These are phyloP conservation scores for Danionella dracula DNA, from an alignment of 2,797 vertebrate species.

Conservation along the genomic window DNA sequence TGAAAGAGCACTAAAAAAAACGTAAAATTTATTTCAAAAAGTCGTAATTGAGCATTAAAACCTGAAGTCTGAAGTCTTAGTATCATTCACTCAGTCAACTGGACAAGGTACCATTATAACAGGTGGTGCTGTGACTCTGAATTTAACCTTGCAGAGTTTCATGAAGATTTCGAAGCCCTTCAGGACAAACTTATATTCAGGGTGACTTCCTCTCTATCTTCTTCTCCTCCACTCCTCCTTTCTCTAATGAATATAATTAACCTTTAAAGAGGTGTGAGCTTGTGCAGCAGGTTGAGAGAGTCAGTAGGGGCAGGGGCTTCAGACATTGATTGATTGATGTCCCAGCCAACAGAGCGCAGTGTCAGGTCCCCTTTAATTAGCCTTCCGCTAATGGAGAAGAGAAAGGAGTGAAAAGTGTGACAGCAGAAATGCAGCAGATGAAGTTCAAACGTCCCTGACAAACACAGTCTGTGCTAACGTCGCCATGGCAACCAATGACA, in stretches of 20 bases:
- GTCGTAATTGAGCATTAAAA: too few relatives aligned
- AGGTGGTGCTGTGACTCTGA: slow-evolving; percentile 9
- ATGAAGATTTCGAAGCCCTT: slow-evolving; percentile 35
- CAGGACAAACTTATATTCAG: slow-evolving; percentile 51
- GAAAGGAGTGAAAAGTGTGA: slow-evolving; percentile 21
- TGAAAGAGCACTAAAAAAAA: too few relatives aligned
- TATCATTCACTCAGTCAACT: neutral
- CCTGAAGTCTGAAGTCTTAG: too few relatives aligned
- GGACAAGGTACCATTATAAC: neutral
- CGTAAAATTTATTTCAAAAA: too few relatives aligned
- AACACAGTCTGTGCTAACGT: slow-evolving; percentile 8
- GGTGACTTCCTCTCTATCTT: slow-evolving; percentile 58
- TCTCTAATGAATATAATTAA: slow-evolving; percentile 77
- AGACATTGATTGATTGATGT: slow-evolving; percentile 74
- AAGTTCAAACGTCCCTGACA: slow-evolving; percentile 30
- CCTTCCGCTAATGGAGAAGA: slow-evolving; percentile 24
- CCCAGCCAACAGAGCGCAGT: slow-evolving; percentile 59
- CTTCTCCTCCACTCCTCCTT: slow-evolving; percentile 3
- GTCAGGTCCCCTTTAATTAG: slow-evolving; percentile 71
- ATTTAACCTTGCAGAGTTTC: slow-evolving; percentile 51
- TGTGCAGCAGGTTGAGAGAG: slow-evolving; percentile 58
- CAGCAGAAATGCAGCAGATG: slow-evolving; percentile 19
- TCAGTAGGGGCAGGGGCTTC: slow-evolving; percentile 43
- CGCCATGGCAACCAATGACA: slow-evolving; percentile 13
- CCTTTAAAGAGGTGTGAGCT: slow-evolving; percentile 60